A percentile compares a stretch with the other conserved stretches of the same genome.
Conservation (phyloP, 2,888 invertebrate species). For the Noctua comes region DNA sequence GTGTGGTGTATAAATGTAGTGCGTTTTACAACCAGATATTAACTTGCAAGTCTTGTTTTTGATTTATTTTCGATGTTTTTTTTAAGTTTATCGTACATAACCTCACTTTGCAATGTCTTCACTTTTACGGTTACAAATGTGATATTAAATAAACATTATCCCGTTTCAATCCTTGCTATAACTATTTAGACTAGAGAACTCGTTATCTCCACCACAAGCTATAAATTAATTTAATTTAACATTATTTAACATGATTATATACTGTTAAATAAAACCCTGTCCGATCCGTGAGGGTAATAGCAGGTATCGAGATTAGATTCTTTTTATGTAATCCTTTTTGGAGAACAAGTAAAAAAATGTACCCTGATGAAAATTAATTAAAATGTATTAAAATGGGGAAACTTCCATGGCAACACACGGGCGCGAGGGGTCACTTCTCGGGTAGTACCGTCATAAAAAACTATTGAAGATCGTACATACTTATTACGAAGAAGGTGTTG, state of each 20-base stretch:
- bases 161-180: not conserved
- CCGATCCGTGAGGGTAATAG: no score
- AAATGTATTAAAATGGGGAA: no score
- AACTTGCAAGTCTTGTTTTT: conserved; percentile 26
- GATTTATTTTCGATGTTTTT: conserved; percentile 7
- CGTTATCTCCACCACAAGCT: not conserved
- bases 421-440: no score
- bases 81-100: conserved; percentile 37
- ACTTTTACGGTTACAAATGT: not conserved
- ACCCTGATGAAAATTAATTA: no score
- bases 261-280: no score
- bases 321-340: no score
- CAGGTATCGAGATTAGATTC: no score
- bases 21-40: conserved; percentile 22
- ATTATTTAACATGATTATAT: not conserved
- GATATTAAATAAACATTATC: conserved; percentile 13
- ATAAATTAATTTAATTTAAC: not conserved
- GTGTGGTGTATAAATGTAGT: conserved; percentile 30
- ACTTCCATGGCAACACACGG: no score
- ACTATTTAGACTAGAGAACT: not conserved
- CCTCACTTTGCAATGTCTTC: conserved; percentile 36
- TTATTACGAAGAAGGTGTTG: no score
- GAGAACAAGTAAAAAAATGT: no score
- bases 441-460: no score
- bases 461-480: no score